Base-by-base conservation (phyloP, 2,113 vertebrate species). In the Nibea coibor region DNA sequence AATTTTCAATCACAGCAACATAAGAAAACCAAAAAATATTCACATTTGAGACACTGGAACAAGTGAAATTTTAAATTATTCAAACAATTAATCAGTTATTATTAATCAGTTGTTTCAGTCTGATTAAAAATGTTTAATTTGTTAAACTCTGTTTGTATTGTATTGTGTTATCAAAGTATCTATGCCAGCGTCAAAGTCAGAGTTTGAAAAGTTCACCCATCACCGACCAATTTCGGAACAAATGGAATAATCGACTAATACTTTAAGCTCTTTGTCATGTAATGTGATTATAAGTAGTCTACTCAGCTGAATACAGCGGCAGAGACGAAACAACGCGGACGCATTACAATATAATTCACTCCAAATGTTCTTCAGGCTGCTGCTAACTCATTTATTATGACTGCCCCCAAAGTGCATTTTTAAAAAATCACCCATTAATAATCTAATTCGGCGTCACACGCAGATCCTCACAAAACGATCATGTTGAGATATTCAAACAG, bases 361-460 rank as follows among this genome's bases (percentile, higher is more conserved):
- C 48, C 8, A 28, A 75, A 51, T 4, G 14, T n/a, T 53, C 51
- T 61, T 54, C 31, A 72, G 61, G 20, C 75, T 53, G 28, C 16
- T 54, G 62, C 35, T 68, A 17, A 45, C 24, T 57, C 19, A 43
- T 69, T 78, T 63, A 64, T 45, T 61, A 70, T n/a, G 12, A 50
- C 48, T 64, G 14, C 16, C n/a, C 28, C 68, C 39, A 48, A 22
- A 56, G 57, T 10, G 20, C 35, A 39, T 61, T 31, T 72, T 57
- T 3, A 28, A 31, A 53, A 66, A 67, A 61, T 54, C 45, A 11
- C 10, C 20, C 28, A 31, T 17, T 64, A 70, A 82, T 63, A 45
- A 45, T 59, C n/a, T 78, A 12, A 71, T 58, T 39, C 74, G 56
- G 58, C 51, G 24, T 72, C n/a, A 57, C 17, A 17, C 26, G 15